Evolutionary conservation across 2,113 vertebrate species (phyloP), one percentile per base, ranked within the genome.

Genomic region (Lagopus muta): DNA sequence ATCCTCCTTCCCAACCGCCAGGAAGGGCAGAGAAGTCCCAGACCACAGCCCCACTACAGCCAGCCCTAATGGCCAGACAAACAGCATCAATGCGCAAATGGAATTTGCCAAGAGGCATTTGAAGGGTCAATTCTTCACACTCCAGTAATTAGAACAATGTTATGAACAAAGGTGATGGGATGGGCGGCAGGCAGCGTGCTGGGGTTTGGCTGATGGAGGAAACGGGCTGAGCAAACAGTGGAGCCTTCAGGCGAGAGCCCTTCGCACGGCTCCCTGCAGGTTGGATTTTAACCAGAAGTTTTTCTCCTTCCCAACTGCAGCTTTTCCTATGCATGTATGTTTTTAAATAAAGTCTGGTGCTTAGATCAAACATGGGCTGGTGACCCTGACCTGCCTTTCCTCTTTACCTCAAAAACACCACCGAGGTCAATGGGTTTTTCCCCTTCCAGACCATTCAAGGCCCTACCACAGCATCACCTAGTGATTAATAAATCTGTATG

Each of bases 71-170:
- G 72, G 77, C 0, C 4, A 81, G 60, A 24, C 11, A 20, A 42
- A 12, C 54, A 24, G 24, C 86, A 40, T 67, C 92, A 21, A 1
- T n/a, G 90, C 80, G 52, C 77, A 64, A 90, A 91, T 75, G 90
- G 96, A 95, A 96, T 95, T 89, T 76, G 94, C 95, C 94, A 89
- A 12, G 80, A 87, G 95, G 94, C 90, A 25, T 94, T 94, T 82
- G 25, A 89, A 50, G 83, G 94, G 95, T 96, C 94, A 60, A 74
- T 94, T 92, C 93, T 94, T 93, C 92, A 95, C 95, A 96, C 86
- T 92, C 88, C 94, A 94, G 90, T 97, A 90, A 97, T 89, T 94
- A 85, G 83, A 95, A 96, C 71, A 92, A 89, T 90, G 82, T 96
- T 92, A 87, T 55, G 77, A 43, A 86, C 81, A 50, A 45, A 11